Evolutionary conservation across 2,888 invertebrate species (phyloP), one percentile per base, ranked within the genome.

Genomic region (Leucophora obtusa): DNA sequence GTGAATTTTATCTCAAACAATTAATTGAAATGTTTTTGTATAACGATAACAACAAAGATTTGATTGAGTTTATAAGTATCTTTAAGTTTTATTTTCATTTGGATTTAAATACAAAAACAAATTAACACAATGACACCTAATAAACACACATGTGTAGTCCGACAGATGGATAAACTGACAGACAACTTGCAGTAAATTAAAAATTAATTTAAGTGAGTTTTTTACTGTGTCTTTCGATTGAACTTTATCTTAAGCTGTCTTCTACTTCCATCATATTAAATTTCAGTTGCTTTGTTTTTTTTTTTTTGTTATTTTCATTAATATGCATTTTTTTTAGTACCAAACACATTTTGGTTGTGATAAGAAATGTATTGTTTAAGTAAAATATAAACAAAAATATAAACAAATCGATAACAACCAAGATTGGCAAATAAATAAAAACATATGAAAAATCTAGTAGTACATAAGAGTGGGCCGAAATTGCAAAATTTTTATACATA

Each of bases 21-120:
- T 79, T 79, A 71, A 71, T 71, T 74, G 60, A 79, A 79, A 21
- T 38, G n/a, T 47, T 47, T 47, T 10, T n/a, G 6, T 47, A n/a
- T 0, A 47, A 47, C 38, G 14, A n/a, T n/a, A 47, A 47, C 14
- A 11, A 47, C n/a, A n/a, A n/a, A 28, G 4, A 47, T 47, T n/a
- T 47, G 43, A 11, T 38, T 47, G 38, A 38, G 11, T 38, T 11
- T n/a, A n/a, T n/a, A 47, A 47, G 43, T 47, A 14, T 47, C n/a
- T 28, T 47, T 14, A 47, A 47, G 14, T 47, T 47, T 2, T n/a
- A n/a, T 47, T 11, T 14, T 47, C 43, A 47, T 47, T 14, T 14
- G 43, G 43, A 47, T 47, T n/a, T 47, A n/a, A 47, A 47, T 5
- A 14, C 11, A 43, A 43, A 35, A 0, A 6, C 43, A 47, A 47